Conservation (phyloP, 2,888 invertebrate genomes). For the Carcina quercana region DNA sequence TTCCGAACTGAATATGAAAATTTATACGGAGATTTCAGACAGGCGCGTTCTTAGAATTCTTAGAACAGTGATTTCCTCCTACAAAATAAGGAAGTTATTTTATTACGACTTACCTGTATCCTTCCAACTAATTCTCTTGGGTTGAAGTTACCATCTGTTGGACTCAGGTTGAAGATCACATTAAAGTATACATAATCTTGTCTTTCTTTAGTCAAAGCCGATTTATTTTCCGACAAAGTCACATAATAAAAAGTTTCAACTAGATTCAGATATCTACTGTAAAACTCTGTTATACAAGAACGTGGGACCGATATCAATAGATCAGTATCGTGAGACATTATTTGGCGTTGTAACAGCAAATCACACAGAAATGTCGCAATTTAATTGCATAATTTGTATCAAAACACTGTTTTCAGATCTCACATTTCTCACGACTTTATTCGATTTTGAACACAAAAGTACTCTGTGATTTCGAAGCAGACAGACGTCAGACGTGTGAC, state of each 20-base stretch:
- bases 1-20: no score
- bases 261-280: slow-evolving; percentile 60
- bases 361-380: slow-evolving; percentile 38
- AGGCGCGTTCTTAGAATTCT: no score
- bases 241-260: slow-evolving; percentile 71
- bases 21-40: no score
- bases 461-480: no score
- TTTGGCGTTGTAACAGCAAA: slow-evolving; percentile 27
- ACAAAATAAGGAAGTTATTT: no score
- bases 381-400: slow-evolving; percentile 52
- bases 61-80: no score
- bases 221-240: slow-evolving; percentile 58
- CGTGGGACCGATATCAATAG: slow-evolving; percentile 59
- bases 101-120: slow-evolving; percentile 50
- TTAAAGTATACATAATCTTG: slow-evolving; percentile 57
- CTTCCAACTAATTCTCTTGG: slow-evolving; percentile 51
- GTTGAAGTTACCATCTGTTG: slow-evolving; percentile 55
- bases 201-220: slow-evolving; percentile 41
- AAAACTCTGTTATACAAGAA: slow-evolving; percentile 55
- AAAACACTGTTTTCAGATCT: slow-evolving; percentile 40
- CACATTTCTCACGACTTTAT: slow-evolving; percentile 24
- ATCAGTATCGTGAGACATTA: slow-evolving; percentile 61
- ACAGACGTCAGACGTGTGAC: no score
- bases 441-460: no score
- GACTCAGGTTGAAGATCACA: slow-evolving; percentile 58